Percentiles rank a stretch among this genome's conserved stretches.
These are phyloP conservation scores for Hylaeus anthracinus DNA, from an alignment of 1,140 invertebrate species.

Conservation along the genomic window DNA sequence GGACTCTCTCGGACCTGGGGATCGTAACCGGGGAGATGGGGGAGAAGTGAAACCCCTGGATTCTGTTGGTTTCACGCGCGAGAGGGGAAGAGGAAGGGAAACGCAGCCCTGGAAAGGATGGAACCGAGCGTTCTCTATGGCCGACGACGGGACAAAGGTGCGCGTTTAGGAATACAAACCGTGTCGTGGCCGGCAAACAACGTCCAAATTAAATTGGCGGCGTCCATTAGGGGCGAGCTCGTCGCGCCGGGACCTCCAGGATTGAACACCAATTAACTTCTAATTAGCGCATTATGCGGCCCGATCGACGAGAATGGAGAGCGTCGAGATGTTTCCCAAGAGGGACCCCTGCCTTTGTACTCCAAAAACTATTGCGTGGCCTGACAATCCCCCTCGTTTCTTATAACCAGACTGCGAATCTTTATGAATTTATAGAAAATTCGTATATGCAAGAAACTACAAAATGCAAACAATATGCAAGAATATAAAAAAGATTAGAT, in stretches of 20 bases:
- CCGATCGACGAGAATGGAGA: neutral
- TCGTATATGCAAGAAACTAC: no score
- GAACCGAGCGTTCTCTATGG: conserved; percentile 40
- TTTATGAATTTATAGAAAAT: no score
- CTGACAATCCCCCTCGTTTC: no score
- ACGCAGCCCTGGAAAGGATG: conserved; percentile 17
- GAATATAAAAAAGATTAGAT: no score
- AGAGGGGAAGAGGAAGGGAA: neutral
- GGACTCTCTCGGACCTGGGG: conserved; percentile 34
- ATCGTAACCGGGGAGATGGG: conserved; percentile 53
- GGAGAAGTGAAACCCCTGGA: conserved; percentile 40
- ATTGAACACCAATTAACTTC: conserved; percentile 40
- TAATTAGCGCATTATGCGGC: conserved; percentile 44
- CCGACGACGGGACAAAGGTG: conserved; percentile 53
- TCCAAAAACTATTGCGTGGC: no score
- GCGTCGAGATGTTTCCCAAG: neutral
- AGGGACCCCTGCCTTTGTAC: no score
- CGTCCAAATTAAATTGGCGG: conserved; percentile 52
- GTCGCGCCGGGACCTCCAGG: conserved; percentile 17
- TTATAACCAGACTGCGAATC: no score
- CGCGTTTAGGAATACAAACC: conserved; percentile 55
- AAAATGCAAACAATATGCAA: no score
- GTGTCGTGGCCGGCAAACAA: conserved; percentile 35
- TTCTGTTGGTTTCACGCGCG: conserved; percentile 28
- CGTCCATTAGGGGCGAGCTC: conserved; percentile 32